Evolutionary conservation across 1,140 invertebrate species (phyloP), one percentile per base, ranked within the genome.

Genomic region (Drosophila ambigua): DNA sequence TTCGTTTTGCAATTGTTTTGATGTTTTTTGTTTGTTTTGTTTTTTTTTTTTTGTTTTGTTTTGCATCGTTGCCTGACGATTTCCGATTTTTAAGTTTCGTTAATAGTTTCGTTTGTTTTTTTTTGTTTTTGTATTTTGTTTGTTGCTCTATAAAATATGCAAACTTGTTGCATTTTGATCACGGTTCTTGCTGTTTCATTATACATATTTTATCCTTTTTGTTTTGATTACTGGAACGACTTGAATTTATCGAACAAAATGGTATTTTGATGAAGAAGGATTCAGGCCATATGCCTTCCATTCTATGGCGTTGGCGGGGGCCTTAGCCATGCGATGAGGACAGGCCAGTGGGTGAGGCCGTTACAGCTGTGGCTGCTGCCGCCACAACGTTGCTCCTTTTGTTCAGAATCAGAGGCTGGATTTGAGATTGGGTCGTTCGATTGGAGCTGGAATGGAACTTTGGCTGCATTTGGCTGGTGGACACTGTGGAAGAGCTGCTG

Each of bases 181-280:
- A 87, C 82, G 82, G 83, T 87, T 87, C 83, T 87, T 87, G 82
- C 82, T 88, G 83, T 85, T 81, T 66, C 53, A 51, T 72, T 58
- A 69, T 64, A 52, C 49, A 48, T 59, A 69, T 52, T 26, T 61
- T 58, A 64, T 16, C 54, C 50, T 39, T 75, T 88, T 88, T 87
- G 78, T 75, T 88, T 88, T 87, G 78, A 87, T 85, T 84, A 59
- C 72, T 87, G 83, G 83, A 88, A 88, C 77, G 83, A 88, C 83
- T 88, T 88, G 83, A 88, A 77, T 89, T 87, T 82, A 65, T 77
- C 62, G 71, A 74, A 79, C 67, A 61, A 78, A 69, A 57, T 60
- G 23, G 59, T 60, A 59, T 64, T 43, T 67, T 68, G 55, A 54
- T 75, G 73, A 64, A 68, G 71, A 68, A 78, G 52, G 62, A 20